Conservation (phyloP, 2,888 invertebrate genomes). For the Eilema griseolum region DNA sequence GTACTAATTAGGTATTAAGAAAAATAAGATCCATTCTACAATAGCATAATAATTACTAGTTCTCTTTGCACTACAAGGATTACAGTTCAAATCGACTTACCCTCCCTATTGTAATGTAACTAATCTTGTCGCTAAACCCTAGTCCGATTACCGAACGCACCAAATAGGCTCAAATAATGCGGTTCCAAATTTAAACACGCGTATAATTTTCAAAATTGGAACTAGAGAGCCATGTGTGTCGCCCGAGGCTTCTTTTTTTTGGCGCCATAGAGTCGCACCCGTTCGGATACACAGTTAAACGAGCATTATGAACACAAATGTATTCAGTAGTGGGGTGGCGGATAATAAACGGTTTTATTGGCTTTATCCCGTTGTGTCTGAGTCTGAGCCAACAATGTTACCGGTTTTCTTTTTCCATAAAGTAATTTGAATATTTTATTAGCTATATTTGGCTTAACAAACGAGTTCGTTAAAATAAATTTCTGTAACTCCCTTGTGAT, state of each 20-base stretch:
- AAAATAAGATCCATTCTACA: conserved; percentile 30
- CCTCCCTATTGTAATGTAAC: conserved; percentile 75
- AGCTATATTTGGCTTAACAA: conserved; percentile 47
- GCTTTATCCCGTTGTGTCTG: conserved; percentile 65
- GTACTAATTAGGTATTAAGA: not conserved
- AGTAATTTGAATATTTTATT: conserved; percentile 64
- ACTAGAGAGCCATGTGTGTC: conserved; percentile 76
- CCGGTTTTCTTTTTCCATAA: conserved; percentile 60
- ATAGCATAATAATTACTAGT: conserved; percentile 70
- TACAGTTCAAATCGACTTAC: conserved; percentile 66
- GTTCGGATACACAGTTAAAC: conserved; percentile 65
- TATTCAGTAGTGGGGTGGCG: conserved; percentile 73
- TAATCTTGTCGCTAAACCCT: conserved; percentile 82
- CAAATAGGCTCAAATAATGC: conserved; percentile 76
- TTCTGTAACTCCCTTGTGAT: conserved; percentile 11
- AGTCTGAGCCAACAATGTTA: conserved; percentile 64
- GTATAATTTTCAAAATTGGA: conserved; percentile 78
- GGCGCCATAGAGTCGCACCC: conserved; percentile 73
- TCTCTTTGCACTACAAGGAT: conserved; percentile 70
- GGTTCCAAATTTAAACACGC: conserved; percentile 79
- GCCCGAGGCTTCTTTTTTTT: conserved; percentile 72
- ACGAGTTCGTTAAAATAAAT: conserved; percentile 28
- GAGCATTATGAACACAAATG: conserved; percentile 71
- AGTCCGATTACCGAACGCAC: conserved; percentile 76
- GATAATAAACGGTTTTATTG: conserved; percentile 81